Evolutionary conservation across 1,140 invertebrate species (phyloP).

Genomic region (Hestina assimilis): DNA sequence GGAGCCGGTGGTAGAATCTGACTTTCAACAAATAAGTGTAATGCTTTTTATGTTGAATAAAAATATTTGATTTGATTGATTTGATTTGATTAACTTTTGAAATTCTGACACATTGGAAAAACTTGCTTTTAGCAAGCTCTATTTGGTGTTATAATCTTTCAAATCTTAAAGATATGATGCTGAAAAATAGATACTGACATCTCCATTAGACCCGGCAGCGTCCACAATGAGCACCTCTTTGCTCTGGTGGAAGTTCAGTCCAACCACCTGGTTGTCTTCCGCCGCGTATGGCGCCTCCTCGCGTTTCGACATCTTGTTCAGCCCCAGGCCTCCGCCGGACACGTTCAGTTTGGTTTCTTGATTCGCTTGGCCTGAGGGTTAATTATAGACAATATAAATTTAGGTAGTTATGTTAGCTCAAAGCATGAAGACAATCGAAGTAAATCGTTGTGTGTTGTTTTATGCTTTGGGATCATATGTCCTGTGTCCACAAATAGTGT

Average conservation of each 20-base stretch:
- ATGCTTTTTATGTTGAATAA: no score
- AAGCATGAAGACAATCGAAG: no score
- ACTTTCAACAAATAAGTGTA: no score
- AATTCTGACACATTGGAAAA: no score
- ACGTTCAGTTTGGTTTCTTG: slow-evolving; percentile 82
- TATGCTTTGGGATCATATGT: no score
- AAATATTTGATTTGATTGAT: no score
- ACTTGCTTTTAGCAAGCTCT: background rate
- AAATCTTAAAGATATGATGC: no score
- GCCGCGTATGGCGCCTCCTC: slow-evolving; percentile 89
- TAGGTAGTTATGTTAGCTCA: background rate
- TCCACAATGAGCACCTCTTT: slow-evolving; percentile 91
- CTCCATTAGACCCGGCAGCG: slow-evolving; percentile 81
- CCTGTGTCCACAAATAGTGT: no score
- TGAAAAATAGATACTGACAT: slow-evolving; percentile 50
- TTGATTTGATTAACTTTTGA: no score
- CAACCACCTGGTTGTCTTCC: slow-evolving; percentile 90
- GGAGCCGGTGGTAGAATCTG: no score
- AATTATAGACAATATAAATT: background rate
- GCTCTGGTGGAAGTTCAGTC: slow-evolving; percentile 92
- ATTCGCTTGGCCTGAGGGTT: slow-evolving; percentile 72
- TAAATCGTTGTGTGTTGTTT: no score
- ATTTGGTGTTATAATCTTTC: background rate
- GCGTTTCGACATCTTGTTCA: slow-evolving; percentile 89
- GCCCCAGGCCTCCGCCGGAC: slow-evolving; percentile 88